Percentiles rank a stretch among this genome's conserved stretches.
Conservation (phyloP, 1,140 invertebrate genomes). For the Achroia grisella region DNA sequence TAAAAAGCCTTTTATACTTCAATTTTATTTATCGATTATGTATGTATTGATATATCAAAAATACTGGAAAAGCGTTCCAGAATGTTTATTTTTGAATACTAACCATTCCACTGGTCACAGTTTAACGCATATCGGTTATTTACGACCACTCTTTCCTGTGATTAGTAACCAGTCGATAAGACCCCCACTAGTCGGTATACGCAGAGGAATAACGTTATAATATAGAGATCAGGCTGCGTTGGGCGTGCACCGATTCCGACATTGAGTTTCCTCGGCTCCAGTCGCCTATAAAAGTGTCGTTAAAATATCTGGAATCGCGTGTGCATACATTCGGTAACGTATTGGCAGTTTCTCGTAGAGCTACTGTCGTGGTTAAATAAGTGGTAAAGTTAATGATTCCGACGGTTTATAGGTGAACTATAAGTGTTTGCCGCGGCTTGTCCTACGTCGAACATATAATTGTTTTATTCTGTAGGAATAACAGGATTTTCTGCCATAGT, state of each 20-base stretch:
- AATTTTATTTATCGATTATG: too few species aligned
- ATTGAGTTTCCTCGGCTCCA: slow-evolving; percentile 45
- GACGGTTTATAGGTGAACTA: too few species aligned
- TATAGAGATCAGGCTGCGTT: slow-evolving; percentile 6
- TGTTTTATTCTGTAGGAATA: too few species aligned
- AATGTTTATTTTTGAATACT: background rate
- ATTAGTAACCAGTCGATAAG: background rate
- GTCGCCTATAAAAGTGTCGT: slow-evolving; percentile 34
- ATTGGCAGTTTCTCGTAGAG: background rate
- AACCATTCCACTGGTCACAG: background rate
- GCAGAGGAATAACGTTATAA: too few species aligned
- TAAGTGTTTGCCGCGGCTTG: too few species aligned
- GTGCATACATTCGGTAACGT: background rate
- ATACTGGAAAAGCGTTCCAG: too few species aligned
- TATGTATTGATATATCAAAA: too few species aligned
- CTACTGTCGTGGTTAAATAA: slow-evolving; percentile 1
- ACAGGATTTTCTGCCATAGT: too few species aligned
- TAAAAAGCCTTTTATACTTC: too few species aligned
- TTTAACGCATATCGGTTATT: background rate
- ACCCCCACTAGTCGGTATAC: background rate
- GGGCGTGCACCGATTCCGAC: slow-evolving; percentile 11
- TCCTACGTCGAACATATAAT: too few species aligned
- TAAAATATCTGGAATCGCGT: slow-evolving; percentile 22
- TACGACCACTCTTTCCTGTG: slow-evolving; percentile 1
- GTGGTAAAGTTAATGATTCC: slow-evolving; percentile 1